A percentile compares a stretch with the other conserved stretches of the same genome.
These are phyloP conservation scores for Nixonia krombeini DNA, from an alignment of 1,140 invertebrate genomes.

Conservation along the genomic window DNA sequence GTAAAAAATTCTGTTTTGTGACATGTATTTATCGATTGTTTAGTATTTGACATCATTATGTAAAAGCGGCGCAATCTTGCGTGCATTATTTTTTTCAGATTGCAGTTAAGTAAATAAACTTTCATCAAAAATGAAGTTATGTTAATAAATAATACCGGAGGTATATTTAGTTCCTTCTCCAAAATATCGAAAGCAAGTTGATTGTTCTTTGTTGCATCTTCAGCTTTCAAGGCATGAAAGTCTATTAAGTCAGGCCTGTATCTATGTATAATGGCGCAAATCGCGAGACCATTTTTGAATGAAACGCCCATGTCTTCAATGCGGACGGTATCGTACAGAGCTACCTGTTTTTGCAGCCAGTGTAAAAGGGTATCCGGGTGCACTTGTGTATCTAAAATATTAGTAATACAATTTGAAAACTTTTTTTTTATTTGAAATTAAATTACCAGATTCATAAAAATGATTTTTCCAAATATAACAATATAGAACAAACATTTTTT, in stretches of 20 bases:
- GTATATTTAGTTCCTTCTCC: slow-evolving; percentile 83
- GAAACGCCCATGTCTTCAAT: slow-evolving; percentile 80
- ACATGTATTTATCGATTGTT: not conserved
- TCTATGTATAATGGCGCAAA: slow-evolving; percentile 87
- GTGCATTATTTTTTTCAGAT: not conserved
- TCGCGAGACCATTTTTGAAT: slow-evolving; percentile 83
- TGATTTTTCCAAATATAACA: too few relatives aligned
- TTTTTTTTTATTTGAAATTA: too few relatives aligned
- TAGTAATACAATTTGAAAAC: slow-evolving; percentile 20
- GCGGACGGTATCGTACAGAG: slow-evolving; percentile 76
- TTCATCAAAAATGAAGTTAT: slow-evolving; percentile 1
- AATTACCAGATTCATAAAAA: too few relatives aligned
- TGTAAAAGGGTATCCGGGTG: slow-evolving; percentile 81
- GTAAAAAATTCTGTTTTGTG: not conserved
- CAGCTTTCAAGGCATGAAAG: slow-evolving; percentile 76
- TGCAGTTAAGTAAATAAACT: too few relatives aligned
- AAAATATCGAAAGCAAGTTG: slow-evolving; percentile 87
- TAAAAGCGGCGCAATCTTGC: too few relatives aligned
- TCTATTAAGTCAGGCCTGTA: slow-evolving; percentile 92
- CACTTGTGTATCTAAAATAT: slow-evolving; percentile 74
- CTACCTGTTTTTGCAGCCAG: slow-evolving; percentile 84
- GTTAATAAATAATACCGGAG: slow-evolving; percentile 72
- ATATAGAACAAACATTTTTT: too few relatives aligned
- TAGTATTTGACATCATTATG: too few relatives aligned
- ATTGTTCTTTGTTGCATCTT: slow-evolving; percentile 80